Base-by-base conservation (phyloP, 1,140 invertebrate species). In the Pararge aegeria region DNA sequence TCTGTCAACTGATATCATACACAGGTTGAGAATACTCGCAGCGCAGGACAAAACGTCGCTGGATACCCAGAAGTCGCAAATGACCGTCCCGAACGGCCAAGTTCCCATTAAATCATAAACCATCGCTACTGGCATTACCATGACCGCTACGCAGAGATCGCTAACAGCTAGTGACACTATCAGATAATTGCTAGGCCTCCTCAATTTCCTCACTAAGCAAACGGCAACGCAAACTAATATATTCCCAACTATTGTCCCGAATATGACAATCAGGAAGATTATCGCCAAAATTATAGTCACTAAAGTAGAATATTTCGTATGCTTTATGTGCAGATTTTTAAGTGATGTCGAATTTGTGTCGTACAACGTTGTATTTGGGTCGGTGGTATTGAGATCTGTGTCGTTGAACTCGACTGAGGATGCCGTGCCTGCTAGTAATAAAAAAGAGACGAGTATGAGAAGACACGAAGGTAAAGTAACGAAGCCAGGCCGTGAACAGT, bases 81-180 rank as follows among this genome's bases (percentile, higher is more conserved):
- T 92, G 30, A 95, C 91, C 13, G 93, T 91, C 50, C 96, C 96
- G 62, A 97, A 97, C 63, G 93, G 94, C 96, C 96, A 98, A 54
- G 92, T 93, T 40, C 96, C 95, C 60, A 94, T 93, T 72, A 95
- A 95, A 84, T 95, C 95, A 82, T 94, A 96, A 52, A 94, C 94
- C 91, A 94, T 93, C 60, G 95, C 97, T 93, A 93, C 96, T 68
- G 92, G 97, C 97, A 93, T 98, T 69, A 95, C 97, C 77, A 94
- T 91, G 18, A 94, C 91, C 1, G 95, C 95, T 18, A 96, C 95
- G 75, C 94, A 98, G 66, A 94, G 93, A 92, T 95, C 96, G 80
- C 94, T 97, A 68, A 98, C 94, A 18, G 98, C 98, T 67, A 99
- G 90, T 52, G 95, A 97, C 5, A 97, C 96, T n/a, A 98, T 92